Conservation (phyloP, 2,113 vertebrate species). For the Nymphicus hollandicus region DNA sequence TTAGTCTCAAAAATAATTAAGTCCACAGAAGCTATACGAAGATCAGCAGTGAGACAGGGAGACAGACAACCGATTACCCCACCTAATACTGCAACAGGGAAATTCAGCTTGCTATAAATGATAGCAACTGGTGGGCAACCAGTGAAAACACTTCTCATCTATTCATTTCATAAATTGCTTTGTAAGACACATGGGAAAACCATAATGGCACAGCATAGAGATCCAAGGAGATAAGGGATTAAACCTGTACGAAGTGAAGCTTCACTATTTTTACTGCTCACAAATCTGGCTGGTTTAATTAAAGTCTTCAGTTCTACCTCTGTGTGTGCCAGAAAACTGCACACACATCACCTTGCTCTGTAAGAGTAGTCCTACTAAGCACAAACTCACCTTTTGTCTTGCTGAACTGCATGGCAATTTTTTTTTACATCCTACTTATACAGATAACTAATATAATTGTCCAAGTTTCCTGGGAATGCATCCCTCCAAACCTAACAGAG, state of each 20-base stretch:
- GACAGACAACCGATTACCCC: neutral
- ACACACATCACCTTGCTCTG: neutral
- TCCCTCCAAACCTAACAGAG: neutral
- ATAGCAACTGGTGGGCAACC: neutral
- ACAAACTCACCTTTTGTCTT: neutral
- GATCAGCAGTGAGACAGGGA: neutral
- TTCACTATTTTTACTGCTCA: neutral
- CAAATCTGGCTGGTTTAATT: neutral
- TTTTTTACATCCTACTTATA: neutral
- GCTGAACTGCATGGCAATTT: neutral
- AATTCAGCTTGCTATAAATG: neutral
- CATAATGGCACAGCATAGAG: rapidly evolving
- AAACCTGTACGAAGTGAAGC: neutral
- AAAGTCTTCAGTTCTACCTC: neutral
- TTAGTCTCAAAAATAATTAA: neutral
- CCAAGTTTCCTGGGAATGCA: neutral
- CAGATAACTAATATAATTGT: neutral
- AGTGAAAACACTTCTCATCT: neutral
- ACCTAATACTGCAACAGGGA: rapidly evolving
- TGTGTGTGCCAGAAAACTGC: neutral
- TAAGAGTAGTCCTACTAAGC: neutral
- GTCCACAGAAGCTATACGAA: neutral
- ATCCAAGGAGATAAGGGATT: neutral
- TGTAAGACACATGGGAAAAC: neutral
- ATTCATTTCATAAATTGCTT: neutral